These are phyloP conservation scores for Toxotes jaculatrix DNA, from an alignment of 2,113 vertebrate species.

Conservation along the genomic window DNA sequence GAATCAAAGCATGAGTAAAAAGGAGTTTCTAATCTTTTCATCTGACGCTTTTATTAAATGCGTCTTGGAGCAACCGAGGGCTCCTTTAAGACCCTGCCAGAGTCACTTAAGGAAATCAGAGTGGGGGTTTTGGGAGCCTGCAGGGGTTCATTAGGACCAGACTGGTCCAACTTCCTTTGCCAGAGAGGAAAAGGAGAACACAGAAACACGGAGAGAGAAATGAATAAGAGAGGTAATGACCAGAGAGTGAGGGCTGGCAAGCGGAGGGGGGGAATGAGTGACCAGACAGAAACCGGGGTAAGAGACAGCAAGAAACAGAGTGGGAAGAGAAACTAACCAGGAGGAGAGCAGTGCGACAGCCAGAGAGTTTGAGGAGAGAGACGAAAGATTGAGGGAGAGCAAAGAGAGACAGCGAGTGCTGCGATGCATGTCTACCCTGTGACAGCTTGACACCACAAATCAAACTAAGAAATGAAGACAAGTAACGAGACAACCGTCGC, in stretches of 20 bases:
- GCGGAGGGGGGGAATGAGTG: conserved; percentile 19
- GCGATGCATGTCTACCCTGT: conserved; percentile 63
- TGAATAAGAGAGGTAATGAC: conserved; percentile 52
- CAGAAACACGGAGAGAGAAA: conserved; percentile 49
- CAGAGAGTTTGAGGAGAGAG: conserved; percentile 41
- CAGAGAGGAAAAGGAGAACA: conserved; percentile 71
- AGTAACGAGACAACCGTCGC: conserved; percentile 73
- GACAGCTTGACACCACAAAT: conserved; percentile 77
- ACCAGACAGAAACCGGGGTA: conserved; percentile 42
- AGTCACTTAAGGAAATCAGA: conserved; percentile 84
- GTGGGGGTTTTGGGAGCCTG: conserved; percentile 76
- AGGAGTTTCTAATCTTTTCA: conserved; percentile 77
- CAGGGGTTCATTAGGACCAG: conserved; percentile 84
- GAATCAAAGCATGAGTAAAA: conserved; percentile 70
- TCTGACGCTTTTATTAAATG: conserved; percentile 84
- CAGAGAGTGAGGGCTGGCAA: conserved; percentile 39
- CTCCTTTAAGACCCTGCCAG: conserved; percentile 79
- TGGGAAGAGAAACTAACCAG: conserved; percentile 59
- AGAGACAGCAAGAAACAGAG: conserved; percentile 55
- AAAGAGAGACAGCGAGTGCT: conserved; percentile 52
- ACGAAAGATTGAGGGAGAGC: conserved; percentile 55
- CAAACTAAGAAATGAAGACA: conserved; percentile 76
- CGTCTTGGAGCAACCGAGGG: conserved; percentile 62
- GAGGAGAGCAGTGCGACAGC: conserved; percentile 28
- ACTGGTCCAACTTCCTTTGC: conserved; percentile 76